Base-by-base conservation (phyloP, 1,140 invertebrate genomes). In the Zaprionus gabonicus region DNA sequence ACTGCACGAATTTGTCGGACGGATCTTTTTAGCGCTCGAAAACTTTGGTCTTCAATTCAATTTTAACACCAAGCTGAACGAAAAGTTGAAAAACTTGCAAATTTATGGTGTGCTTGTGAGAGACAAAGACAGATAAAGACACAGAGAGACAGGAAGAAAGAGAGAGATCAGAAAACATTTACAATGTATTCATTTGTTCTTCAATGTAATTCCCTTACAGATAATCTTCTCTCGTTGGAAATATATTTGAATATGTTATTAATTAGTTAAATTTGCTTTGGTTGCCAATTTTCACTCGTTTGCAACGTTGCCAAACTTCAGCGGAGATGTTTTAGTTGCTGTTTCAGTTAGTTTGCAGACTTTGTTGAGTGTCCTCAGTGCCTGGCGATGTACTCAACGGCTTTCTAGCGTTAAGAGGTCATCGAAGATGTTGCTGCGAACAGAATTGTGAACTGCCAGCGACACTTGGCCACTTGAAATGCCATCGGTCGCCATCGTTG, bases 361-460 rank as follows among this genome's bases (percentile, higher is more conserved):
- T 41, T 36, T 59, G 3, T 12, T 25, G n/a, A 17, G 46, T 56
- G 28, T 53, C 34, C 51, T 17, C 9, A 6, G 36, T 44, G 38
- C 41, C 41, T 46, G 41, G n/a, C 34, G 12, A 15, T 34, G 20
- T 28, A 17, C 20, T 5, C 20, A 20, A 28, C 57, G 71, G 58
- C 58, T 62, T 63, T 70, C 58, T 56, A 55, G 66, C 36, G 55
- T 68, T 73, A 59, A 73, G 7, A 34, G 56, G 38, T 44, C 57
- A 55, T 69, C 69, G 67, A 70, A 73, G 31, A 66, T 25, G 23
- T 23, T 36, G 46, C 64, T 34, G n/a, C 17, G 46, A n/a, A 7
- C 1, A 20, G 28, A 34, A 3, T 23, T 23, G 44, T 25, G 23
- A 23, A 51, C 25, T 64, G 46, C 20, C 25, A 55, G 34, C 46